phyloP scores from a whole-genome alignment of 2,888 invertebrate genomes.

The Cheilosia impressa region DNA sequence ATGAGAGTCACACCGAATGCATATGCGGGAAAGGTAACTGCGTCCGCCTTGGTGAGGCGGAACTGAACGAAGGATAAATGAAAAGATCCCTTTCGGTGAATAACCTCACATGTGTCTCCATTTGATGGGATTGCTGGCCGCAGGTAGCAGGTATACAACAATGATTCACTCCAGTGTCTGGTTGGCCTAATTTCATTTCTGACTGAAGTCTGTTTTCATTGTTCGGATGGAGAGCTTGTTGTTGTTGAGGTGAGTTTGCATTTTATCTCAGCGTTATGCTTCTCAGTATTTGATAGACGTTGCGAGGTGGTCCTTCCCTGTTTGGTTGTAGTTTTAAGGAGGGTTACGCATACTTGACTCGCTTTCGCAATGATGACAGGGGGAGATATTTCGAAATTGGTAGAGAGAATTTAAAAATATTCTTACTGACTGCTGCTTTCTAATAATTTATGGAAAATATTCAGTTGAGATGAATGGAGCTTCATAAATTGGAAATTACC shows the following conservation, averaged over 20 bases:
- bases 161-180: constrained; percentile 51
- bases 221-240: not conserved
- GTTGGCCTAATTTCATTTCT: constrained; percentile 62
- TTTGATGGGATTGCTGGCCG: constrained; percentile 62
- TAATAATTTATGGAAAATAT: too few species aligned
- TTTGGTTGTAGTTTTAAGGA: constrained; percentile 1
- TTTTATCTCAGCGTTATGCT: constrained; percentile 4
- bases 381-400: too few species aligned
- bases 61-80: constrained; percentile 56
- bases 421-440: too few species aligned
- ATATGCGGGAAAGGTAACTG: constrained; percentile 34
- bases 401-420: too few species aligned
- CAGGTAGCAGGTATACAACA: constrained; percentile 40
- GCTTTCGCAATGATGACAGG: not conserved
- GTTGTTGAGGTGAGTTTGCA: not conserved
- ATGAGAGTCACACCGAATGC: constrained; percentile 41
- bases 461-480: too few species aligned
- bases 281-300: not conserved
- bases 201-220: constrained; percentile 47
- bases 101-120: constrained; percentile 60
- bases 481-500: too few species aligned
- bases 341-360: not conserved
- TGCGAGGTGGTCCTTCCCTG: not conserved
- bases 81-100: constrained; percentile 62
- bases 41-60: constrained; percentile 55